Conservation (phyloP, 2,797 vertebrate genomes). For the Serranus cabrilla region DNA sequence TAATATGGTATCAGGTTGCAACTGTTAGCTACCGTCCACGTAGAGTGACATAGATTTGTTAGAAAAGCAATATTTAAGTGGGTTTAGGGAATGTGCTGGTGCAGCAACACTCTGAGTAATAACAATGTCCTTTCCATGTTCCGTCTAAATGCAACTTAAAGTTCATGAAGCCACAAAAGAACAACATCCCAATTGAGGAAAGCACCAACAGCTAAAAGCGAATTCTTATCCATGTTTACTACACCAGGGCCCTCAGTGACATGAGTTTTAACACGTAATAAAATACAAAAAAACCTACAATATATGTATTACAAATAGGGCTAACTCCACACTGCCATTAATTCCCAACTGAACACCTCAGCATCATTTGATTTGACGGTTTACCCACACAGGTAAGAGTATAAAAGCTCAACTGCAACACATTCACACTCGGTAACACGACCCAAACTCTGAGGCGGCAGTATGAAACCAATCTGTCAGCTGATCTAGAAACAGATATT, state of each 20-base stretch:
- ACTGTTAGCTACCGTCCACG: too few relatives aligned
- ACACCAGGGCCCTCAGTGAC: too few relatives aligned
- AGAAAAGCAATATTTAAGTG: too few relatives aligned
- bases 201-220: not conserved
- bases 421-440: conserved; percentile 1
- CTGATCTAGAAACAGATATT: conserved; percentile 24
- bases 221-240: not conserved
- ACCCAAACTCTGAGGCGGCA: not conserved
- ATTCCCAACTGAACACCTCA: not conserved
- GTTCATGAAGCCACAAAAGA: too few relatives aligned
- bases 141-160: too few relatives aligned
- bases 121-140: too few relatives aligned
- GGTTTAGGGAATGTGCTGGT: too few relatives aligned
- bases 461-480: not conserved
- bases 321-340: not conserved
- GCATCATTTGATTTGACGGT: too few relatives aligned
- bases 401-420: not conserved
- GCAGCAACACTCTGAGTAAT: too few relatives aligned
- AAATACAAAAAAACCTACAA: not conserved
- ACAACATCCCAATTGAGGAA: too few relatives aligned
- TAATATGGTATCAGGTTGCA: too few relatives aligned
- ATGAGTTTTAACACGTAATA: not conserved
- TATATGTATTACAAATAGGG: not conserved
- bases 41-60: too few relatives aligned
- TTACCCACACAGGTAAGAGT: not conserved